These are phyloP conservation scores for Rotaria macrura DNA, from an alignment of 2,888 invertebrate genomes.

Conservation along the genomic window DNA sequence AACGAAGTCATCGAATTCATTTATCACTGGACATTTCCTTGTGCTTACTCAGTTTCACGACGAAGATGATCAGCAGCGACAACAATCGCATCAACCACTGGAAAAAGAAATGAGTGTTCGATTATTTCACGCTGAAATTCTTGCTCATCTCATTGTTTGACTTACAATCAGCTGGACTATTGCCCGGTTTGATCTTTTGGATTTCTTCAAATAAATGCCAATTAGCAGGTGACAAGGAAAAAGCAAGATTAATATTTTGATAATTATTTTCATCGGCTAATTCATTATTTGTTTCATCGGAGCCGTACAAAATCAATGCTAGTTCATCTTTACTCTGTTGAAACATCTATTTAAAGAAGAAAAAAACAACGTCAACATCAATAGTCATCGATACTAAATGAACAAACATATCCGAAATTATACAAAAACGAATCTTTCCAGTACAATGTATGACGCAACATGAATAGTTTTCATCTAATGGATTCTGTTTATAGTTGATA, in stretches of 20 bases:
- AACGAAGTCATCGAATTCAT: background rate
- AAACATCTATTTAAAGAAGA: slow-evolving; percentile 54
- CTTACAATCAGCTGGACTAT: slow-evolving; percentile 58
- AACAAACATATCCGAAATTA: no score
- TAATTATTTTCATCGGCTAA: slow-evolving; percentile 51
- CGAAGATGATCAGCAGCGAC: slow-evolving; percentile 49
- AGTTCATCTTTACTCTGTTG: slow-evolving; percentile 60
- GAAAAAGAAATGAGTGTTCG: background rate
- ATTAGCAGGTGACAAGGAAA: slow-evolving; percentile 54
- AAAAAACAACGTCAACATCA: background rate
- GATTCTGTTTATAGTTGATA: no score
- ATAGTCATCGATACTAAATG: no score
- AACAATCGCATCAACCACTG: slow-evolving; percentile 49
- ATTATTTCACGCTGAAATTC: background rate
- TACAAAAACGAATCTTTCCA: no score
- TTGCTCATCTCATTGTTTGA: slow-evolving; percentile 29
- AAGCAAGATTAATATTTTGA: slow-evolving; percentile 55
- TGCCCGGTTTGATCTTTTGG: slow-evolving; percentile 46
- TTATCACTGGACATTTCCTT: slow-evolving; percentile 37
- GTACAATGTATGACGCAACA: no score
- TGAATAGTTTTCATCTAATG: no score
- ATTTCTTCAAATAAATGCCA: slow-evolving; percentile 57
- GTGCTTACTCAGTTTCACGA: slow-evolving; percentile 54
- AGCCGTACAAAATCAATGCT: slow-evolving; percentile 60
- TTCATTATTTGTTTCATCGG: slow-evolving; percentile 55